Evolutionary conservation across 2,797 vertebrate species (phyloP), one percentile per base, ranked within the genome.

Genomic region (Salarias fasciatus): DNA sequence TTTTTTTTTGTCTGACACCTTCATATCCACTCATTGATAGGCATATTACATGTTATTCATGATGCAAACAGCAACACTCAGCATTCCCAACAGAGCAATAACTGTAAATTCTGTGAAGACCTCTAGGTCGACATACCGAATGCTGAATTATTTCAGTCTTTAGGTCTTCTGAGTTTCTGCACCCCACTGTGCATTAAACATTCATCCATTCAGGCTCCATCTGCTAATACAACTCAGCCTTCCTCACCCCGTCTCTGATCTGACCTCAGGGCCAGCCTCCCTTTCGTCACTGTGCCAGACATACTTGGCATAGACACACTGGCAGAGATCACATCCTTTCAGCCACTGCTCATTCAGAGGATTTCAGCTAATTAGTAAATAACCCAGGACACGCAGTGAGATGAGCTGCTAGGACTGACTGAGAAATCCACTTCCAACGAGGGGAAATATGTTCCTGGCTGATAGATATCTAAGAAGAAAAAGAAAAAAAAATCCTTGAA

Each of bases 311-410:
- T 45, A 37, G 51, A 42, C 11, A 45, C 46, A 40, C 57, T 61
- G 67, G 63, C 63, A 61, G n/a, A 55, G 58, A 67, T 8, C 54
- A 65, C 45, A 48, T 46, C 52, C 51, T 48, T 33, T 50, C 51
- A 64, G 45, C 58, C 8, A 56, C 24, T 49, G 28, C 66, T 72
- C 48, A 53, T 38, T 31, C 24, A 33, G 42, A 44, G 57, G 31
- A 28, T 14, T 47, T 60, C 18, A 53, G 56, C 35, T 71, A 44
- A 63, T 48, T 41, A 55, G 42, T 4, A 10, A 29, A 43, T 44
- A 45, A 51, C 65, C 47, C 24, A 24, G 18, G 18, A 18, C 18
- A 24, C 3, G 2, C 18, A 24, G 18, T 24, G 52, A 37, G 33
- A 61, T 13, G 33, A 11, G 33, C 31, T 29, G 12, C 41, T n/a